A percentile compares a stretch with the other conserved stretches of the same genome.
Evolutionary conservation across 2,113 vertebrate genomes (phyloP).

Genomic region (Osmerus mordax): DNA sequence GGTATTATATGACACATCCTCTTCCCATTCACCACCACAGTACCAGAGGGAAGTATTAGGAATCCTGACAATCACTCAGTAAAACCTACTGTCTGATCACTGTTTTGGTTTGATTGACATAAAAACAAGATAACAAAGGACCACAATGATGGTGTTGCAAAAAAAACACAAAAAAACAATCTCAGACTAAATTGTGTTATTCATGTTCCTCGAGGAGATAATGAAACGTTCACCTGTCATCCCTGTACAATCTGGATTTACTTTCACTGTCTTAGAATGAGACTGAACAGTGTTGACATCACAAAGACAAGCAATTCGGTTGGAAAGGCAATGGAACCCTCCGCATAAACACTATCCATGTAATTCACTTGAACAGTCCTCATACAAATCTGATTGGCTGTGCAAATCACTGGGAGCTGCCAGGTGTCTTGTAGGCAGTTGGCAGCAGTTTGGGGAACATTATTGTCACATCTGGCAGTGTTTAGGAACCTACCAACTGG

Average conservation of each 20-base stretch:
- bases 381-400: slow-evolving; percentile 53
- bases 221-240: not conserved
- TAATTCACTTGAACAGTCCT: slow-evolving; percentile 53
- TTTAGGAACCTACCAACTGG: slow-evolving; percentile 41
- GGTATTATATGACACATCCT: slow-evolving; percentile 27
- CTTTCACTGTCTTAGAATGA: not conserved
- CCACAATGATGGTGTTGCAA: too few species aligned
- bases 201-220: too few species aligned
- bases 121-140: not conserved
- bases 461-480: slow-evolving; percentile 63
- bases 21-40: slow-evolving; percentile 25
- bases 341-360: slow-evolving; percentile 14
- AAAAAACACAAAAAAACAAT: too few species aligned
- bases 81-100: slow-evolving; percentile 19
- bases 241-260: not conserved
- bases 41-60: slow-evolving; percentile 45
- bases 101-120: slow-evolving; percentile 19
- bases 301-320: slow-evolving; percentile 32
- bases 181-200: too few species aligned
- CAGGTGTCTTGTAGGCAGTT: slow-evolving; percentile 63
- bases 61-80: slow-evolving; percentile 25
- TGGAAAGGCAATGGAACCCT: slow-evolving; percentile 30
- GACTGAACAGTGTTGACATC: slow-evolving; percentile 31
- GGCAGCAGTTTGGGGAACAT: slow-evolving; percentile 51
- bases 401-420: slow-evolving; percentile 57